Conservation (phyloP, 2,113 vertebrate species). For the Spheniscus mendiculus region DNA sequence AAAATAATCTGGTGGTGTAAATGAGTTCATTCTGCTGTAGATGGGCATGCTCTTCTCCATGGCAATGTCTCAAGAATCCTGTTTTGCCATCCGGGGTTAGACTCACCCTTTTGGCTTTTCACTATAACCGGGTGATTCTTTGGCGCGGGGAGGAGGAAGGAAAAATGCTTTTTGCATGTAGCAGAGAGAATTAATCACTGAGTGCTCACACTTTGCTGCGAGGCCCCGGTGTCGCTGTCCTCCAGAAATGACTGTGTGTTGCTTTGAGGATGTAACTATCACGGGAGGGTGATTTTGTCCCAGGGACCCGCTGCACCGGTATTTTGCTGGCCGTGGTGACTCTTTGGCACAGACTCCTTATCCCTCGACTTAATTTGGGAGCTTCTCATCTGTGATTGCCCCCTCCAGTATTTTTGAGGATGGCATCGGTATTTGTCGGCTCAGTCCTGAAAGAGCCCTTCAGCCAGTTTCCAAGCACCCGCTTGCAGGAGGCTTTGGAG, state of each 20-base stretch:
- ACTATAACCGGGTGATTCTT: background rate
- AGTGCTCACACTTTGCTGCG: background rate
- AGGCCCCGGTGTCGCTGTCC: rapidly evolving
- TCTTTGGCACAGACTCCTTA: background rate
- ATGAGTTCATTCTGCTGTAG: background rate
- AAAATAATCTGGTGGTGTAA: background rate
- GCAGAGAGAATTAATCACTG: background rate
- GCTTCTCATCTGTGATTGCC: background rate
- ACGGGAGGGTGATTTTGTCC: background rate
- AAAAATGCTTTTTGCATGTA: background rate
- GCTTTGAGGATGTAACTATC: background rate
- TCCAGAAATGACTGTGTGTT: background rate
- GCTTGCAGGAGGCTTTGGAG: background rate
- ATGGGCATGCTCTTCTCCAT: background rate
- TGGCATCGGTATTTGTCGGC: background rate
- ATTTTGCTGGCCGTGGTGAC: background rate
- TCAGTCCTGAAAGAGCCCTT: background rate
- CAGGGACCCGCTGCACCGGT: background rate
- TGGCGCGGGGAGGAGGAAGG: background rate
- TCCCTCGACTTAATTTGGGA: background rate
- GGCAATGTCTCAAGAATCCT: background rate
- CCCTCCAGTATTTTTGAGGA: background rate
- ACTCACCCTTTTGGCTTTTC: background rate
- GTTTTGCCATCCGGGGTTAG: background rate
- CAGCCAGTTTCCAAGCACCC: background rate